phyloP scores from a whole-genome alignment of 1,140 invertebrate genomes.

The Linepithema humile region DNA sequence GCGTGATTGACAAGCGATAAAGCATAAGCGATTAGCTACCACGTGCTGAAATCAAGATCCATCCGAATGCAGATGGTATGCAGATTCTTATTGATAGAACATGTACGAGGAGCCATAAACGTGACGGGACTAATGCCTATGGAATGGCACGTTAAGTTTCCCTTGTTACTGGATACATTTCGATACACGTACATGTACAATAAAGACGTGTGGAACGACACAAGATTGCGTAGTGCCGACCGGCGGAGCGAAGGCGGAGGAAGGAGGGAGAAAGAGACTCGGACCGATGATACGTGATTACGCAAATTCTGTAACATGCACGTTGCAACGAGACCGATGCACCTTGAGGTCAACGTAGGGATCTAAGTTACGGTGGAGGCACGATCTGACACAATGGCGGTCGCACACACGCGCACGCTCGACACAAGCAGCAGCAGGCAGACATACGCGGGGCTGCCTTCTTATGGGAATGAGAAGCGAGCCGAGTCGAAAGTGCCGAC shows the following conservation, averaged over 20 bases:
- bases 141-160: slow-evolving; percentile 48
- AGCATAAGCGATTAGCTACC: slow-evolving; percentile 23
- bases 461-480: slow-evolving; percentile 67
- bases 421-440: not conserved
- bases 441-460: slow-evolving; percentile 6
- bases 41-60: slow-evolving; percentile 42
- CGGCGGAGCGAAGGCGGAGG: not conserved
- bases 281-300: slow-evolving; percentile 80
- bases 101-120: slow-evolving; percentile 14
- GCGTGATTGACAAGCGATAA: slow-evolving; percentile 11
- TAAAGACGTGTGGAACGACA: slow-evolving; percentile 16
- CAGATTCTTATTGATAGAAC: slow-evolving; percentile 46
- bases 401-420: not conserved
- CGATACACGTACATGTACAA: not conserved
- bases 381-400: slow-evolving; percentile 30
- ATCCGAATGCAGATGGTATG: slow-evolving; percentile 8
- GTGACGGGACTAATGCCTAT: slow-evolving; percentile 18
- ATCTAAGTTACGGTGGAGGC: slow-evolving; percentile 43
- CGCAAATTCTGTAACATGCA: slow-evolving; percentile 79
- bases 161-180: slow-evolving; percentile 44
- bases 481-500: slow-evolving; percentile 59
- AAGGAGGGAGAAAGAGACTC: slow-evolving; percentile 39
- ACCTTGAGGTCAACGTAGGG: slow-evolving; percentile 74
- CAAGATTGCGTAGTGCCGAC: slow-evolving; percentile 27
- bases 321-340: slow-evolving; percentile 72